A percentile compares a stretch with the other conserved stretches of the same genome.
Evolutionary conservation across 64 coral and sea anemone species (phyloP).

Genomic region (Montipora foliosa): DNA sequence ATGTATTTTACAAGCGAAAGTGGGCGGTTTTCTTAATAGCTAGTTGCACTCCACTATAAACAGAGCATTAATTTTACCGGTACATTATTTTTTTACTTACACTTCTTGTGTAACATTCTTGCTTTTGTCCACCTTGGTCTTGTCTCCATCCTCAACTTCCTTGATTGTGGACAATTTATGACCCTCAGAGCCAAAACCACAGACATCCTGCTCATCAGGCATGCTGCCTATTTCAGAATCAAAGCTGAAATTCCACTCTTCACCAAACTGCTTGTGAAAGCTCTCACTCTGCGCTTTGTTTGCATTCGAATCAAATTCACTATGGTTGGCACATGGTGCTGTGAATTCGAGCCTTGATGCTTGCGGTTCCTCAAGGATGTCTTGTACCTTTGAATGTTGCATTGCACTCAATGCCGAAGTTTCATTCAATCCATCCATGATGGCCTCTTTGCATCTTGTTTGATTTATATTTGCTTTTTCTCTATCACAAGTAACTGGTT

Average conservation of each 20-base stretch:
- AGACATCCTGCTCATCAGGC: not conserved
- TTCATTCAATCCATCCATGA: too few species aligned
- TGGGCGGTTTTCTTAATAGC: too few species aligned
- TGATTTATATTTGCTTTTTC: not conserved
- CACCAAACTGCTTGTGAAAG: not conserved
- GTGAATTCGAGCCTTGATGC: not conserved
- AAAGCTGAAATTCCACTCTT: not conserved
- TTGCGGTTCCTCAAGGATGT: not conserved
- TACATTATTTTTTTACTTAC: not conserved
- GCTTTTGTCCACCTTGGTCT: not conserved
- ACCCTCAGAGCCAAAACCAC: not conserved
- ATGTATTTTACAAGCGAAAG: too few species aligned
- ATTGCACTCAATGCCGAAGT: too few species aligned
- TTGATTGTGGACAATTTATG: not conserved
- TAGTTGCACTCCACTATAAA: too few species aligned
- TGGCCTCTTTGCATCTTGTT: too few species aligned
- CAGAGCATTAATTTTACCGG: too few species aligned
- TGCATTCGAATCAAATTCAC: not conserved
- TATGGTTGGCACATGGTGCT: not conserved
- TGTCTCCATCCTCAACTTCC: not conserved
- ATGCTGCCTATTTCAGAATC: not conserved
- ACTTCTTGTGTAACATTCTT: constrained; percentile 7
- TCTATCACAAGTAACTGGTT: not conserved
- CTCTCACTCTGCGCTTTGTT: not conserved
- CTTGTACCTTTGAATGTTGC: not conserved